Evolutionary conservation across 92 coral and sea anemone species (phyloP), one percentile per base, ranked within the genome.

Genomic region (Isaurus tuberculatus): DNA sequence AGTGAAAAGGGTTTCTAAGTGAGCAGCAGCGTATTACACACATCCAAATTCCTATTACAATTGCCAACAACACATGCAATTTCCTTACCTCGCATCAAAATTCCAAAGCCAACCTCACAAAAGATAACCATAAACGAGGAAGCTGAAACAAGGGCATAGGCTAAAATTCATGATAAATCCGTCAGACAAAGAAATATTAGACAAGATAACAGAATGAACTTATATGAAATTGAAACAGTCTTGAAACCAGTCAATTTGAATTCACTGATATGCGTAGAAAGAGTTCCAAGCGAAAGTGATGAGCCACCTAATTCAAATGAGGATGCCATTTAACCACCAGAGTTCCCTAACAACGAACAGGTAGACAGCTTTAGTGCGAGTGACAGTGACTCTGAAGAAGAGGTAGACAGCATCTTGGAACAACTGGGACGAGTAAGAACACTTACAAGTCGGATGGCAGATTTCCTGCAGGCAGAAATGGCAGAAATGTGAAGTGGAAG

Each of bases 1-100:
- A 29, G 87, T 89, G 9, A 86, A 89, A 33, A 43, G 89, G 11
- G 89, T 89, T 13, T 55, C 92, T 36, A 72, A 79, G 27, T 86
- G 93, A 88, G 83, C 88, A 29, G 88, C 93, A 75, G 29, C 75
- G 61, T 17, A 58, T 57, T 84, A 79, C 19, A 86, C 80, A 46
- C 72, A 5, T 49, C 90, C 90, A n/a, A n/a, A n/a, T n/a, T n/a
- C n/a, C n/a, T n/a, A n/a, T n/a, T n/a, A n/a, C n/a, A n/a, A n/a
- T n/a, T n/a, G n/a, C n/a, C n/a, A 28, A 13, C 81, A 80, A 17
- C 86, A 16, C 31, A 73, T 34, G 79, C 63, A 11, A 51, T 80
- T 48, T 46, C 81, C 10, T 64, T 70, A 20, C 86, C 80, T 66
- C 25, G 40, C 4, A 79, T 86, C 49, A 69, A 17, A 11, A 86